Evolutionary conservation across 1,140 invertebrate genomes (phyloP).

Genomic region (Antheraea mylitta): DNA sequence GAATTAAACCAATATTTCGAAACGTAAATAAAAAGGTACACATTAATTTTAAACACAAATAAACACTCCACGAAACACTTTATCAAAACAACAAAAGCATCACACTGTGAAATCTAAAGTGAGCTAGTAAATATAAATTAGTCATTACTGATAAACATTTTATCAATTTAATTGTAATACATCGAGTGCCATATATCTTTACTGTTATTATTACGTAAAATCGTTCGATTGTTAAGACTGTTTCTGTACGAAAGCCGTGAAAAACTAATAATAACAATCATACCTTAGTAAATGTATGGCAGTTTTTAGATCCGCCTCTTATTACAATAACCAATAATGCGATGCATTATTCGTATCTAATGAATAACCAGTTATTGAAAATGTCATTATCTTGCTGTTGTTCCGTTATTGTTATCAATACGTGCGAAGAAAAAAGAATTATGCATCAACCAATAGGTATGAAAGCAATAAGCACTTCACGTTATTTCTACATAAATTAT

Average conservation of each 20-base stretch:
- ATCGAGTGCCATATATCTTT: background rate
- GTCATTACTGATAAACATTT: constrained; percentile 11
- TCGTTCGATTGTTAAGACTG: background rate
- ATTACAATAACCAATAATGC: too few relatives aligned
- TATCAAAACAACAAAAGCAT: constrained; percentile 11
- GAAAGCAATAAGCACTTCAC: too few relatives aligned
- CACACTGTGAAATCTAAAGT: constrained; percentile 16
- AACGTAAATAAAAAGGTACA: background rate
- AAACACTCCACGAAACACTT: background rate
- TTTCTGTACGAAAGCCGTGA: background rate
- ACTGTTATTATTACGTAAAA: background rate
- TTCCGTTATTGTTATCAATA: too few relatives aligned
- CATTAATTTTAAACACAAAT: background rate
- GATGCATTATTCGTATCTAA: too few relatives aligned
- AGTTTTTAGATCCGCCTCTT: too few relatives aligned
- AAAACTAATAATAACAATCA: background rate
- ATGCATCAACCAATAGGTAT: too few relatives aligned
- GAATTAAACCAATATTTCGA: background rate
- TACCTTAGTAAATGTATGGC: too few relatives aligned
- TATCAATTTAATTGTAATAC: constrained; percentile 7
- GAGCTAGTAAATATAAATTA: constrained; percentile 13
- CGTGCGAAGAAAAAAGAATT: too few relatives aligned
- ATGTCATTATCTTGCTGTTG: too few relatives aligned
- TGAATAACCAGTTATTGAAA: too few relatives aligned
- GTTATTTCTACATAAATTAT: too few relatives aligned